Evolutionary conservation across 2,888 invertebrate genomes (phyloP).

Genomic region (Hermaeophaga mercurialis): DNA sequence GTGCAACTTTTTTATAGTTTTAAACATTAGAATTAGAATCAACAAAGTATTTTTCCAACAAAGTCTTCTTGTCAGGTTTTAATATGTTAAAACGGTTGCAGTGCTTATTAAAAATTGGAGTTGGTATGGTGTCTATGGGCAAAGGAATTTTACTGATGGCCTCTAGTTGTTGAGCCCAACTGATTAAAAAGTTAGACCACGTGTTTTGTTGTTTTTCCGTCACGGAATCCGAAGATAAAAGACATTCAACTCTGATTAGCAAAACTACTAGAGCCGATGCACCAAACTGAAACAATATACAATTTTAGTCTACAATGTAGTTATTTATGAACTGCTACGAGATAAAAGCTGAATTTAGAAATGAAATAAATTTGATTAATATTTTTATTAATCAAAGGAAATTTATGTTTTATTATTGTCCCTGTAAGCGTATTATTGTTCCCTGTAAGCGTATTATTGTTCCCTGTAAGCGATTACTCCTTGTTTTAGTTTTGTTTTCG

Average conservation of each 20-base stretch:
- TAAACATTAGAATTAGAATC: slow-evolving; percentile 35
- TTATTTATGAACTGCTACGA: too few species aligned
- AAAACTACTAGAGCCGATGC: slow-evolving; percentile 62
- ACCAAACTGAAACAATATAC: slow-evolving; percentile 61
- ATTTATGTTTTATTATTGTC: too few species aligned
- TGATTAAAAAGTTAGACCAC: slow-evolving; percentile 64
- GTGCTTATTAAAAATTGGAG: slow-evolving; percentile 51
- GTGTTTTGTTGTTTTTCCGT: slow-evolving; percentile 50
- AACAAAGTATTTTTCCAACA: slow-evolving; percentile 51
- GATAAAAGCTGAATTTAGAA: too few species aligned
- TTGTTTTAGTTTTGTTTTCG: too few species aligned
- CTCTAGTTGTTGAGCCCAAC: slow-evolving; percentile 57
- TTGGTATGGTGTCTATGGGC: slow-evolving; percentile 52
- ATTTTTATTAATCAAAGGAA: too few species aligned
- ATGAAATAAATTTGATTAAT: too few species aligned
- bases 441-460: too few species aligned
- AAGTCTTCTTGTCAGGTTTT: slow-evolving; percentile 44
- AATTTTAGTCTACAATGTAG: too few species aligned
- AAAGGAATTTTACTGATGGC: slow-evolving; percentile 45
- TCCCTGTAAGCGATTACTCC: too few species aligned
- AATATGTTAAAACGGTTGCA: slow-evolving; percentile 48
- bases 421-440: too few species aligned
- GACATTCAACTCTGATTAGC: slow-evolving; percentile 60
- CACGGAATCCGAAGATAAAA: slow-evolving; percentile 53
- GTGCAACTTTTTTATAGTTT: slow-evolving; percentile 8